Base-by-base conservation (phyloP, 2,113 vertebrate species). In the Bolborhynchus lineola region DNA sequence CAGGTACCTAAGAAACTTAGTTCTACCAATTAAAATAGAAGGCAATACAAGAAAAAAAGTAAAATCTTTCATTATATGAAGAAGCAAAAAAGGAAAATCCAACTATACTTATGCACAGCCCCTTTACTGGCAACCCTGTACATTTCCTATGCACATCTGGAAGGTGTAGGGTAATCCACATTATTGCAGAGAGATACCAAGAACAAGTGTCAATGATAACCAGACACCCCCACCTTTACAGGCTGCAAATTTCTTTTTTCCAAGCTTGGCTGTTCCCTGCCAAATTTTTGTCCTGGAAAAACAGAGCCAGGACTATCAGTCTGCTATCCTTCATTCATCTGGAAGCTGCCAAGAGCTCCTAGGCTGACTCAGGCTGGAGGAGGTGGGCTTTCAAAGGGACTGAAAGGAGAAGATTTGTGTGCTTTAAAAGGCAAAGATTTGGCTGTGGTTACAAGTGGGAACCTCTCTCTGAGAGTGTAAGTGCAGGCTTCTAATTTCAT, bases 351-450 rank as follows among this genome's bases (percentile, higher is more conserved):
- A 85, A 84, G 72, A 74, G 35, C 26, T 88, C 29, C 44, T 7
- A 7, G 72, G 72, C 47, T 69, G 72, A 92, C 64, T 86, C 84
- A 69, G 44, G 64, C 21, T 10, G 33, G 72, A 86, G 41, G 42
- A 89, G 79, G 52, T 16, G 4, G 35, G 29, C 52, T 80, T 88
- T 29, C 64, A 68, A 1, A 4, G 33, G 29, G 55, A 37, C 24
- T 57, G 19, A 75, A 82, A 71, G n/a, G 46, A 91, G 41, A 42
- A 3, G 20, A 86, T 64, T 26, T 47, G 74, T 6, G 39, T 4
- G 31, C 5, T 25, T n/a, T 13, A 5, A 46, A 92, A 68, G 0
- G 0, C 33, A 16, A 35, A 77, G 55, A 50, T 25, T 6, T 33
- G 77, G 44, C 62, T 39, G 44, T 6, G 28, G 35, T 44, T 72